Conservation (phyloP, 1,140 invertebrate species). For the Macrosteles quadrilineatus region DNA sequence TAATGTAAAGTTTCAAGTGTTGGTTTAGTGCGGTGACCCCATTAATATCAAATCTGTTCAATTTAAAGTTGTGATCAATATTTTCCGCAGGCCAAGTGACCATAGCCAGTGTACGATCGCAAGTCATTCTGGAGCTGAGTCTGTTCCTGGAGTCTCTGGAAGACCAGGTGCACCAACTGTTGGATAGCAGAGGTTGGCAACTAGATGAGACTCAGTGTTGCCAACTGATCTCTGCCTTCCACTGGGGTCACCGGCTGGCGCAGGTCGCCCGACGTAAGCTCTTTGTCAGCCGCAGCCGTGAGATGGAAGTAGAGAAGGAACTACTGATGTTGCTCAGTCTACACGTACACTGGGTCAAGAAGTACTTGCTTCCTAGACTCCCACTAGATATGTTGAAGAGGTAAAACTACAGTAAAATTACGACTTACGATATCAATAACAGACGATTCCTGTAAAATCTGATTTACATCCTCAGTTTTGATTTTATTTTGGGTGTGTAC, state of each 20-base stretch:
- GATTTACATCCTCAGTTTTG: too few relatives aligned
- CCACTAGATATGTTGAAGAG: neutral
- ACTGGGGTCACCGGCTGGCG: neutral
- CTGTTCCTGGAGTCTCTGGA: slow-evolving; percentile 8
- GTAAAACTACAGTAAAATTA: too few relatives aligned
- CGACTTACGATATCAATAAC: too few relatives aligned
- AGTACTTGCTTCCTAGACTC: neutral
- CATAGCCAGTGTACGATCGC: neutral
- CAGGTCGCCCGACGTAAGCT: neutral
- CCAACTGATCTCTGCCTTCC: slow-evolving; percentile 3
- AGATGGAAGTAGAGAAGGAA: neutral
- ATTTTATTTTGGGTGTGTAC: too few relatives aligned
- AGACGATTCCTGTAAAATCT: too few relatives aligned
- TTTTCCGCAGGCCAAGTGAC: slow-evolving; percentile 22
- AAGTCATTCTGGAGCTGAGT: neutral
- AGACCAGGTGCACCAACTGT: neutral
- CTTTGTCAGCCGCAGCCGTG: neutral
- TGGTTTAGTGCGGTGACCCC: too few relatives aligned
- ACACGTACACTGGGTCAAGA: slow-evolving; percentile 6
- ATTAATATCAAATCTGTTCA: too few relatives aligned
- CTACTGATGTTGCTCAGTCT: neutral
- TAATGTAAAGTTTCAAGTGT: too few relatives aligned
- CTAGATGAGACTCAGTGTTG: neutral
- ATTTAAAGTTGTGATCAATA: too few relatives aligned
- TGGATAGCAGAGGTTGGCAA: neutral